Evolutionary conservation across 2,888 invertebrate species (phyloP).

Genomic region (Helleia helle): DNA sequence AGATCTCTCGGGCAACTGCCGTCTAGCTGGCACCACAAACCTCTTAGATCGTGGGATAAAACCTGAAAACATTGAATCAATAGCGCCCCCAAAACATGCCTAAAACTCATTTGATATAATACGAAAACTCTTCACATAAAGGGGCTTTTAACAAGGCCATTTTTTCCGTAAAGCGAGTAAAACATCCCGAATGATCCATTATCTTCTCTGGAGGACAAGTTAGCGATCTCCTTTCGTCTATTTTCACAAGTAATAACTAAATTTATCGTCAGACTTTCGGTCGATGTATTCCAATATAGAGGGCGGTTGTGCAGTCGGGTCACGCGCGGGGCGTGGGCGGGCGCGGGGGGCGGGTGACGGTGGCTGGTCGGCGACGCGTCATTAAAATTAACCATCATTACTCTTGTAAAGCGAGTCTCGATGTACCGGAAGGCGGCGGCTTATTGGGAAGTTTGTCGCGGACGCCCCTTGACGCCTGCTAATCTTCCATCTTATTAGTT

Average conservation of each 20-base stretch:
- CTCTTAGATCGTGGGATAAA: too few species aligned
- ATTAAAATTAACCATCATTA: slow-evolving; percentile 74
- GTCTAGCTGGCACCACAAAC: too few species aligned
- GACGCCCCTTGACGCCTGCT: slow-evolving; percentile 46
- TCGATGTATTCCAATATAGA: slow-evolving; percentile 60
- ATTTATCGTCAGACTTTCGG: slow-evolving; percentile 71
- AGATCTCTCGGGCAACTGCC: too few species aligned
- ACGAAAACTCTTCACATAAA: slow-evolving; percentile 65
- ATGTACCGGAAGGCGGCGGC: slow-evolving; percentile 48
- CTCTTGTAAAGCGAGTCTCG: slow-evolving; percentile 63
- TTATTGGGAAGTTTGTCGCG: slow-evolving; percentile 63
- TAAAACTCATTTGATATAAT: slow-evolving; percentile 40
- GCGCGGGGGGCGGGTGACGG: slow-evolving; percentile 37
- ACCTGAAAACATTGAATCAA: too few species aligned
- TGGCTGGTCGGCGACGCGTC: slow-evolving; percentile 56
- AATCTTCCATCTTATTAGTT: slow-evolving; percentile 61
- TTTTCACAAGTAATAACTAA: slow-evolving; percentile 75
- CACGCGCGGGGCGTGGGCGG: slow-evolving; percentile 37
- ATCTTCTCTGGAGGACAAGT: slow-evolving; percentile 70
- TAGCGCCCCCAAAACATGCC: too few species aligned
- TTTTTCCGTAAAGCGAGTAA: slow-evolving; percentile 62
- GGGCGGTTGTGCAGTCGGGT: slow-evolving; percentile 49
- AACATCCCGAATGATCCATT: slow-evolving; percentile 71
- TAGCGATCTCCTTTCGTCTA: slow-evolving; percentile 72
- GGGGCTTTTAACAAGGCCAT: slow-evolving; percentile 62